These are phyloP conservation scores for Neoscelio sp. DNA, from an alignment of 2,888 invertebrate species.

Conservation along the genomic window DNA sequence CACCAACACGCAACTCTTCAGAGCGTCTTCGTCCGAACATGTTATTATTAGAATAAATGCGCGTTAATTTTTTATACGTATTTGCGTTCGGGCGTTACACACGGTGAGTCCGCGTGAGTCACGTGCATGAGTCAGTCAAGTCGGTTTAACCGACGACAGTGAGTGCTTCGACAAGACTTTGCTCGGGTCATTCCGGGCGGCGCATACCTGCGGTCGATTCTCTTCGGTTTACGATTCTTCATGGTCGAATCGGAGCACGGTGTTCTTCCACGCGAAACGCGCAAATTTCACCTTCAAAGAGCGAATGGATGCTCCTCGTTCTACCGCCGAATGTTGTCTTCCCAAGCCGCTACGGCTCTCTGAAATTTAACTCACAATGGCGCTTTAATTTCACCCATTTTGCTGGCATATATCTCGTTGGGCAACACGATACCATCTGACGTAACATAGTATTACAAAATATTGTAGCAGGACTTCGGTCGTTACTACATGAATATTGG, in stretches of 20 bases:
- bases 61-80: conserved; percentile 11
- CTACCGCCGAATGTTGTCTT: background rate
- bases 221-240: conserved; percentile 71
- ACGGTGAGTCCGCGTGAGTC: conserved; percentile 22
- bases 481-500: conserved; percentile 14
- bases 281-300: conserved; percentile 59
- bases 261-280: conserved; percentile 63
- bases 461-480: conserved; percentile 25
- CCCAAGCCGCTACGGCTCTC: conserved; percentile 12
- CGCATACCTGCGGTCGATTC: conserved; percentile 75
- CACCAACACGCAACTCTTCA: conserved; percentile 30
- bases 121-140: conserved; percentile 52
- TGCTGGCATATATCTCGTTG: conserved; percentile 46
- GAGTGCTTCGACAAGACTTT: conserved; percentile 41
- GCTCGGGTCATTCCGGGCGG: conserved; percentile 68
- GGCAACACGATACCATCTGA: conserved; percentile 50
- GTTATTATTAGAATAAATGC: conserved; percentile 51
- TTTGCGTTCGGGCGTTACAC: background rate
- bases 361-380: conserved; percentile 59
- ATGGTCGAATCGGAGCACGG: conserved; percentile 69
- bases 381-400: conserved; percentile 61
- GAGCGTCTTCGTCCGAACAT: conserved; percentile 8
- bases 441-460: conserved; percentile 59
- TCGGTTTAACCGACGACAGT: conserved; percentile 40
- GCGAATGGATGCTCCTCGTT: background rate